Evolutionary conservation across 2,797 vertebrate genomes (phyloP).

Genomic region (Semaprochilodus insignis): DNA sequence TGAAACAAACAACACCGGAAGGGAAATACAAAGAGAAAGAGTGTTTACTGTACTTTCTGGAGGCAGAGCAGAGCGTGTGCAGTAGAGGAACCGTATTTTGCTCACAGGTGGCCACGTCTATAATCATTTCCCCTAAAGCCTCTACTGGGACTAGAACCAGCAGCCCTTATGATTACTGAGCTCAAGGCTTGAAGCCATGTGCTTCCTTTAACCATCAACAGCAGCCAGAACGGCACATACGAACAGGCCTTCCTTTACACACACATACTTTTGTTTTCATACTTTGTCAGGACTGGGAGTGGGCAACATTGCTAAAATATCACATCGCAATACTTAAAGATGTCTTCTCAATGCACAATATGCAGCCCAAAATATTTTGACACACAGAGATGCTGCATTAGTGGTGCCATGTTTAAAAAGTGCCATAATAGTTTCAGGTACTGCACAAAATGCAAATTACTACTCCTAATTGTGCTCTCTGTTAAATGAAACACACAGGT

Average conservation of each 20-base stretch:
- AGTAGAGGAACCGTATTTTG: neutral
- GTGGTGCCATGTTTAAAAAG: no score
- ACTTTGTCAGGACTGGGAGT: no score
- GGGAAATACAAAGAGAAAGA: neutral
- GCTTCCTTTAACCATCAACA: neutral
- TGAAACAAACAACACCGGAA: neutral
- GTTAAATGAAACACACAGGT: no score
- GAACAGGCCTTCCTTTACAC: neutral
- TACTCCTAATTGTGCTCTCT: no score
- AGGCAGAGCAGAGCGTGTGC: neutral
- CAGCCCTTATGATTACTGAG: neutral
- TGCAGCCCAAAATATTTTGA: no score
- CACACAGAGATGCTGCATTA: no score
- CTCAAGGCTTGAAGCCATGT: neutral
- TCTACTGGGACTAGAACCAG: neutral
- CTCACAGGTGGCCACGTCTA: neutral
- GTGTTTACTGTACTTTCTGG: neutral
- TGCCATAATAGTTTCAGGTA: no score
- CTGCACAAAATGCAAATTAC: no score
- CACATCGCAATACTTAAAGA: no score
- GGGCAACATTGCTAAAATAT: no score
- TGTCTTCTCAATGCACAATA: no score
- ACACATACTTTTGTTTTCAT: no score
- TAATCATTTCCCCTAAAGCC: neutral
- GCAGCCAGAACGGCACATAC: neutral